phyloP scores from a whole-genome alignment of 2,888 invertebrate genomes.

The Melipona beecheii region DNA sequence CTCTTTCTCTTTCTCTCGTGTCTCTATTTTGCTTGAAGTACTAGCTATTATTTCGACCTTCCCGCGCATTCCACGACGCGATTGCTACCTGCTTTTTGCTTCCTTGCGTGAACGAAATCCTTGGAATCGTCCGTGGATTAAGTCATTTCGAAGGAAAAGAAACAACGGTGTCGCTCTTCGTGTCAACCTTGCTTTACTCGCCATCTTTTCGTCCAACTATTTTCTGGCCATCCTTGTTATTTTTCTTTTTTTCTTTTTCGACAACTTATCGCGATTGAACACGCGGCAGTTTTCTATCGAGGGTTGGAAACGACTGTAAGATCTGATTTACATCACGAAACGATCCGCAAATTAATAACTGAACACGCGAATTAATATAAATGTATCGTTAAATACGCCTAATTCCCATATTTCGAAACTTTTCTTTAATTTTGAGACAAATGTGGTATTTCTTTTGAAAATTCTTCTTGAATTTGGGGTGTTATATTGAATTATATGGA shows the following conservation, averaged over 20 bases:
- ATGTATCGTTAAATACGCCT: too few species aligned
- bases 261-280: conserved; percentile 20
- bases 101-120: conserved; percentile 65
- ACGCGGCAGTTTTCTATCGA: neutral
- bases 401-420: too few species aligned
- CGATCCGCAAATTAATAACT: too few species aligned
- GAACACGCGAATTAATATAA: too few species aligned
- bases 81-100: conserved; percentile 69
- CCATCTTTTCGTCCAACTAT: conserved; percentile 20
- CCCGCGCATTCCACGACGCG: conserved; percentile 63
- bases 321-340: too few species aligned
- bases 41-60: conserved; percentile 68
- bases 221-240: neutral
- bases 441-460: too few species aligned
- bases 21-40: neutral
- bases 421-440: too few species aligned
- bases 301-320: too few species aligned
- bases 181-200: conserved; percentile 35
- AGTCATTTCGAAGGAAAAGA: conserved; percentile 65
- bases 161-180: conserved; percentile 21
- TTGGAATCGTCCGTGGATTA: conserved; percentile 68
- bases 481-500: too few species aligned
- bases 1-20: too few species aligned
- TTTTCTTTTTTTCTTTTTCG: neutral
- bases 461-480: too few species aligned